A percentile compares a stretch with the other conserved stretches of the same genome.
These are phyloP conservation scores for Rhingia rostrata DNA, from an alignment of 2,888 invertebrate species.

Conservation along the genomic window DNA sequence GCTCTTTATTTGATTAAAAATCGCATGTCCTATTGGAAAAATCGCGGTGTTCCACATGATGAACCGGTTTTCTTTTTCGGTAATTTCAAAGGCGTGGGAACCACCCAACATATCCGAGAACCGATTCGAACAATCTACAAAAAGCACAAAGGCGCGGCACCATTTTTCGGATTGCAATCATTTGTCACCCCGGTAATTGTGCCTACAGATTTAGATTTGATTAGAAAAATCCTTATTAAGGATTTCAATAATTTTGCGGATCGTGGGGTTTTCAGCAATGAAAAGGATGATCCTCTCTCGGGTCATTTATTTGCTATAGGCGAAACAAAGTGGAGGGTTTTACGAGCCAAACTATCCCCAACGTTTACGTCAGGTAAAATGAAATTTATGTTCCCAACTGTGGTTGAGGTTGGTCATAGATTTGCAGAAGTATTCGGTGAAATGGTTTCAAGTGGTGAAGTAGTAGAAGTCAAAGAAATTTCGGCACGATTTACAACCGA, in stretches of 20 bases:
- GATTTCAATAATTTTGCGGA: background rate
- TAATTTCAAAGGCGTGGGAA: background rate
- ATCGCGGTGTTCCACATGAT: slow-evolving; percentile 75
- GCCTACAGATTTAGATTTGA: background rate
- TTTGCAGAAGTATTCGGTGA: slow-evolving; percentile 77
- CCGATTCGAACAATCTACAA: background rate
- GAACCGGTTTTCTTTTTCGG: background rate
- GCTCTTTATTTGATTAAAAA: slow-evolving; percentile 11
- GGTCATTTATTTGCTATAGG: slow-evolving; percentile 82
- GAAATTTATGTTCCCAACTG: slow-evolving; percentile 76
- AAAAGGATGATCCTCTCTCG: slow-evolving; percentile 80
- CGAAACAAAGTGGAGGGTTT: slow-evolving; percentile 80
- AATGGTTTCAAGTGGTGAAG: slow-evolving; percentile 38
- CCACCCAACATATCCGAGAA: background rate
- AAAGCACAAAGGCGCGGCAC: background rate
- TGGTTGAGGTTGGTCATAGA: slow-evolving; percentile 78
- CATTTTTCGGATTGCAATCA: background rate
- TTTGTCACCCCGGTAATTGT: background rate
- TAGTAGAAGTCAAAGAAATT: slow-evolving; percentile 82
- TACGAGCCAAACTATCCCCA: slow-evolving; percentile 78
- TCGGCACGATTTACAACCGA: slow-evolving; percentile 84
- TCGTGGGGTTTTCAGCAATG: slow-evolving; percentile 67
- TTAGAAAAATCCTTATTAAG: background rate
- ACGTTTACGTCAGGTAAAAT: slow-evolving; percentile 79
- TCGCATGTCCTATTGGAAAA: slow-evolving; percentile 75